A percentile compares a stretch with the other conserved stretches of the same genome.
Evolutionary conservation across 2,888 invertebrate species (phyloP).

Genomic region (Quadroppia sp.): DNA sequence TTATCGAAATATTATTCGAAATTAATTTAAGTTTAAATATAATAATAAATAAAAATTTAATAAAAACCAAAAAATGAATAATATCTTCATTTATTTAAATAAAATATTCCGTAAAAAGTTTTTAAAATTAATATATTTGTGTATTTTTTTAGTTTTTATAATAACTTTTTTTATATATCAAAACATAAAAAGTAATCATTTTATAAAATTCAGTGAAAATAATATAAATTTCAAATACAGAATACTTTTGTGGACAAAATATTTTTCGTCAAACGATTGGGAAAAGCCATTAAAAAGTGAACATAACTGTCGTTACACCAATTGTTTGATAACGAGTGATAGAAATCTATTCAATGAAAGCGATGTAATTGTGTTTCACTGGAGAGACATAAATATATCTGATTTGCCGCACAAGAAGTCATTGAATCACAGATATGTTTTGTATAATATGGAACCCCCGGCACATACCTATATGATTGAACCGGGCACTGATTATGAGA

Average conservation of each 20-base stretch:
- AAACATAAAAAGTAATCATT: too few relatives aligned
- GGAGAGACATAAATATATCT: slow-evolving; percentile 29
- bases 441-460: slow-evolving; percentile 39
- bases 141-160: too few relatives aligned
- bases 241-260: background rate
- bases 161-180: too few relatives aligned
- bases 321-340: slow-evolving; percentile 5
- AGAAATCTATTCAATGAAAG: background rate
- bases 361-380: slow-evolving; percentile 32
- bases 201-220: background rate
- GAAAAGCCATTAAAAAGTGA: background rate
- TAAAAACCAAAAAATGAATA: too few relatives aligned
- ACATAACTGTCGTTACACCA: background rate
- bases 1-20: too few relatives aligned
- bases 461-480: background rate
- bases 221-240: background rate
- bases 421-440: slow-evolving; percentile 14
- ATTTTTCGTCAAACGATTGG: background rate
- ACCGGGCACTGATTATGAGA: background rate
- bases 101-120: too few relatives aligned
- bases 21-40: too few relatives aligned
- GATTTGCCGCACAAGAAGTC: background rate
- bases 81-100: too few relatives aligned
- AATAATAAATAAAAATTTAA: too few relatives aligned
- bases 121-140: too few relatives aligned